Conservation (phyloP, 2,888 invertebrate genomes). For the Oxycera nigricornis region DNA sequence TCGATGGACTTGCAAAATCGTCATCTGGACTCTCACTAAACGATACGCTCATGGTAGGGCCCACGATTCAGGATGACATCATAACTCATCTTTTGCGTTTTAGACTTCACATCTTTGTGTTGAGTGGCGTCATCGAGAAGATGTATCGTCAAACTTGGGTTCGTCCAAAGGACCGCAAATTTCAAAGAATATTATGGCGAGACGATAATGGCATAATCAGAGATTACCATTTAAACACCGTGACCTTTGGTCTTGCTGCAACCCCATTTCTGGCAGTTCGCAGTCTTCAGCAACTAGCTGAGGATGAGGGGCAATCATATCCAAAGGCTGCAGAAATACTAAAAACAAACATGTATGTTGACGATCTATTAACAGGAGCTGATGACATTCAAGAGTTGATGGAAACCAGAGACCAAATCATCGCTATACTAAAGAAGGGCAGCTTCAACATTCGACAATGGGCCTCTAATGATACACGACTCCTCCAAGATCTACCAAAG, state of each 20-base stretch:
- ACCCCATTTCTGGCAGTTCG: slow-evolving; percentile 46
- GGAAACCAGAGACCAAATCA: too few species aligned
- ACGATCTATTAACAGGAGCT: too few species aligned
- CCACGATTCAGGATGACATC: slow-evolving; percentile 48
- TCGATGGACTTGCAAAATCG: slow-evolving; percentile 34
- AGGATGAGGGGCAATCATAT: too few species aligned
- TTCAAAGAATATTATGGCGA: slow-evolving; percentile 47
- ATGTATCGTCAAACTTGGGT: slow-evolving; percentile 50
- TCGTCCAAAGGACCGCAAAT: slow-evolving; percentile 41
- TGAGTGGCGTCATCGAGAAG: slow-evolving; percentile 49
- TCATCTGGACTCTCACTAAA: slow-evolving; percentile 47
- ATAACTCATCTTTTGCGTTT: slow-evolving; percentile 18
- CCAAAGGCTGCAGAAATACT: too few species aligned
- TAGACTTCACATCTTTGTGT: slow-evolving; percentile 27
- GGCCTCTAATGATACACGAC: too few species aligned
- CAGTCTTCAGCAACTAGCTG: slow-evolving; percentile 41
- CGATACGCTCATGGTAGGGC: slow-evolving; percentile 48
- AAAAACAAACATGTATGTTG: too few species aligned
- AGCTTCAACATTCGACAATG: too few species aligned
- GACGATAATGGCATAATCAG: slow-evolving; percentile 22
- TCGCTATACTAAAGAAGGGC: too few species aligned
- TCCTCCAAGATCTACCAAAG: too few species aligned
- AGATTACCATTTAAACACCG: slow-evolving; percentile 40
- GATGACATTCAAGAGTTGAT: too few species aligned
- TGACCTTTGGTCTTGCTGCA: slow-evolving; percentile 44